A percentile compares a stretch with the other conserved stretches of the same genome.
Evolutionary conservation across 2,797 vertebrate species (phyloP).

Genomic region (Acanthis flammea): DNA sequence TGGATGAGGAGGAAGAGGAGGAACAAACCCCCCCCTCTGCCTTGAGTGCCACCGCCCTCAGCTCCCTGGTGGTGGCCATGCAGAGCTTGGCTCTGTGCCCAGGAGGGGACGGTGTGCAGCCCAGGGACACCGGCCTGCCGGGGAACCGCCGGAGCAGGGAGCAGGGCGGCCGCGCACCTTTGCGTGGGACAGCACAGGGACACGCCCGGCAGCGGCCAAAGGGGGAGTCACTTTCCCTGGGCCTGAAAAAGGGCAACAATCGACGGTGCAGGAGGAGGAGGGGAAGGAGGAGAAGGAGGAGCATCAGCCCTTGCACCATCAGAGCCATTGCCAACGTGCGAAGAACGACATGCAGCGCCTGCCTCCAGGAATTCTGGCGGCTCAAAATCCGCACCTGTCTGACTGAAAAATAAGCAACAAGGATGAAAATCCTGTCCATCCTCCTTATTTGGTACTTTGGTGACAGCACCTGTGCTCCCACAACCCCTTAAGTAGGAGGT

Average conservation of each 20-base stretch:
- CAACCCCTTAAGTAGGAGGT: not conserved
- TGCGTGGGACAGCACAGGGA: not conserved
- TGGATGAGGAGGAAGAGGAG: not conserved
- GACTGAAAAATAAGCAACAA: not conserved
- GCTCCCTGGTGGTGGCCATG: not conserved
- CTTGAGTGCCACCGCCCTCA: not conserved
- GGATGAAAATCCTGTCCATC: not conserved
- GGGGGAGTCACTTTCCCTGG: not conserved
- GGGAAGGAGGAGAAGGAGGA: not conserved
- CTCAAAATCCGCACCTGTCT: not conserved
- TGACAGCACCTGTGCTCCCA: rapidly evolving
- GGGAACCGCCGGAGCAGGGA: rapidly evolving
- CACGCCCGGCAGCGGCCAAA: rapidly evolving
- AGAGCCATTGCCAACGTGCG: rapidly evolving
- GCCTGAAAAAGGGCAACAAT: not conserved
- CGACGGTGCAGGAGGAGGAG: not conserved
- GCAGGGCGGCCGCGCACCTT: too few relatives aligned
- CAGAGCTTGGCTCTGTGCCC: not conserved
- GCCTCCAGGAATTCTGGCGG: not conserved
- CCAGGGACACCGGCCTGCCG: not conserved
- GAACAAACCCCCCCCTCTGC: not conserved
- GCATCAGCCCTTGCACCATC: not conserved
- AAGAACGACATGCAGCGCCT: rapidly evolving
- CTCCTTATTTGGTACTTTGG: not conserved
- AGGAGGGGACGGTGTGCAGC: rapidly evolving